Percentiles rank a stretch among this genome's conserved stretches.
These are phyloP conservation scores for Pseudopleuronectes americanus DNA, from an alignment of 2,797 vertebrate species.

Conservation along the genomic window DNA sequence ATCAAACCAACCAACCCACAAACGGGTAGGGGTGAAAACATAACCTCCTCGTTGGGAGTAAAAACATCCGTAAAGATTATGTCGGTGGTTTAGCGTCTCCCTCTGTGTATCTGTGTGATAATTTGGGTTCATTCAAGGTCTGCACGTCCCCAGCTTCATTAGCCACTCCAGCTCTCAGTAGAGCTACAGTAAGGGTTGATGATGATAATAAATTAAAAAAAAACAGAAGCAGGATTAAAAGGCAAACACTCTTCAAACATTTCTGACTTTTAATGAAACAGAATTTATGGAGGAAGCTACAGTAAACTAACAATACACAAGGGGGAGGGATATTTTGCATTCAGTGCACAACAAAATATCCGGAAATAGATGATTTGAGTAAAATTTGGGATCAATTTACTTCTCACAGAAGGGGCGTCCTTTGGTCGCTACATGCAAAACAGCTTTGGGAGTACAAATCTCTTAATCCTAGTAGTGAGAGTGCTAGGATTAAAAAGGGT, in stretches of 20 bases:
- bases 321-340: slow-evolving; percentile 40
- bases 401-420: slow-evolving; percentile 23
- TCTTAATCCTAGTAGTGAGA: slow-evolving; percentile 83
- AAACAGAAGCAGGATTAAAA: slow-evolving; percentile 39
- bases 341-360: slow-evolving; percentile 67
- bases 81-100: neutral
- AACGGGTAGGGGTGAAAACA: no score
- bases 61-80: no score
- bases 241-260: slow-evolving; percentile 36
- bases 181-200: slow-evolving; percentile 38
- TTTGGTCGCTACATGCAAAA: slow-evolving; percentile 79
- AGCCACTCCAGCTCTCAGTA: slow-evolving; percentile 7
- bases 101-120: slow-evolving; percentile 37
- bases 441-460: slow-evolving; percentile 79
- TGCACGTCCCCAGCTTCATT: slow-evolving; percentile 46
- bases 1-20: no score
- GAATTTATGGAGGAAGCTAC: slow-evolving; percentile 35
- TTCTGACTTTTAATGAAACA: slow-evolving; percentile 45
- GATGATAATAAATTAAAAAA: slow-evolving; percentile 27
- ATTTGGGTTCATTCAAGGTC: slow-evolving; percentile 40
- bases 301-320: slow-evolving; percentile 43
- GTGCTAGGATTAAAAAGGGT: slow-evolving; percentile 77
- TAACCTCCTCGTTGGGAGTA: no score
- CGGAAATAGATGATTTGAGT: slow-evolving; percentile 64
- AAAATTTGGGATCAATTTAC: slow-evolving; percentile 65